Evolutionary conservation across 2,797 vertebrate species (phyloP).

Genomic region (Philypnodon macrostomus): DNA sequence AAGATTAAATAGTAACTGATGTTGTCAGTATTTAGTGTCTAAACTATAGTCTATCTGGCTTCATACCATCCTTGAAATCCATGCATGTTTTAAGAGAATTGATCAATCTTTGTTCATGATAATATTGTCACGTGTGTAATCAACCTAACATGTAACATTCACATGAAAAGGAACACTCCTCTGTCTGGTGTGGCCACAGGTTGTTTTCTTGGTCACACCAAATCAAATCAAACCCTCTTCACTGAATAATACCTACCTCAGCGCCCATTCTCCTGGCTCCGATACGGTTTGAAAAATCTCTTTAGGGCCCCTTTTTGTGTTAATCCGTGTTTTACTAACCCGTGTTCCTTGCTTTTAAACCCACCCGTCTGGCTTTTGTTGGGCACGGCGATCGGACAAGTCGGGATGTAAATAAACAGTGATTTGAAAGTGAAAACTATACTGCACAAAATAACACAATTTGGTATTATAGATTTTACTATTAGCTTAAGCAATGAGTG

Average conservation of each 20-base stretch:
- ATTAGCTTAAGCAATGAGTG: too few relatives aligned
- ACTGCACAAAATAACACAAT: not conserved
- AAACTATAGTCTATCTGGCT: too few relatives aligned
- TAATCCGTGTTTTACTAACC: constrained; percentile 31
- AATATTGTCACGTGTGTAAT: too few relatives aligned
- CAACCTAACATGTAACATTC: not conserved
- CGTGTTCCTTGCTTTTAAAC: constrained; percentile 26
- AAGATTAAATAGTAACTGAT: too few relatives aligned
- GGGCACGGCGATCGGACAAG: constrained; percentile 20
- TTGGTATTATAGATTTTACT: not conserved
- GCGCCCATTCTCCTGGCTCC: constrained; percentile 35
- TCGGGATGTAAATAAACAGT: constrained; percentile 8
- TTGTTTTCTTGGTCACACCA: constrained; percentile 68
- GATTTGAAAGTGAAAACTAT: constrained; percentile 5
- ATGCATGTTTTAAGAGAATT: too few relatives aligned
- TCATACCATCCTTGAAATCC: too few relatives aligned
- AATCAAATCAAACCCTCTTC: constrained; percentile 69
- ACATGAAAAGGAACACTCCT: not conserved
- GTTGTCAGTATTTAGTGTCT: too few relatives aligned
- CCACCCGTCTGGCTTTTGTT: constrained; percentile 25
- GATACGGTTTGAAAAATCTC: constrained; percentile 55
- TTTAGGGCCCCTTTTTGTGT: constrained; percentile 40
- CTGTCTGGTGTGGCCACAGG: constrained; percentile 47
- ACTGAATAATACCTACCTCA: constrained; percentile 47
- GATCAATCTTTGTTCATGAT: too few relatives aligned